phyloP scores from a whole-genome alignment of 2,888 invertebrate genomes.

The Nomada ruficornis region DNA sequence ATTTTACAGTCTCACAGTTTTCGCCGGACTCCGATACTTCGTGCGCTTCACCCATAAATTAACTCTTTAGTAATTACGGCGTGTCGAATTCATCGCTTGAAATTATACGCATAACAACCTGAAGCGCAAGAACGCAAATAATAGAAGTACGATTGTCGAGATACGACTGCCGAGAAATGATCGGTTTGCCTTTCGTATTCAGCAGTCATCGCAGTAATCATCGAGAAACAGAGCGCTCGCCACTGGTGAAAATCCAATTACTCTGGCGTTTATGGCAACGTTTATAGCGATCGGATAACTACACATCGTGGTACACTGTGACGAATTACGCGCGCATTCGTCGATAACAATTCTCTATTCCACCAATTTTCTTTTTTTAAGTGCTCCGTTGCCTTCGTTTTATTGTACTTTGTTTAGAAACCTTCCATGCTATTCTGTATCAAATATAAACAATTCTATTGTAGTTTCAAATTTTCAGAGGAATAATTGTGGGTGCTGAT shows the following conservation, averaged over 20 bases:
- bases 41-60: neutral
- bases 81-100: neutral
- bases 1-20: too few species aligned
- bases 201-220: neutral
- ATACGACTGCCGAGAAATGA: neutral
- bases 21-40: neutral
- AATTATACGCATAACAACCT: neutral
- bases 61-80: neutral
- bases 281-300: conserved; percentile 10
- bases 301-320: too few species aligned
- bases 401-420: too few species aligned
- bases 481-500: too few species aligned
- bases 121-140: neutral
- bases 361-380: too few species aligned
- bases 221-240: conserved; percentile 7
- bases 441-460: too few species aligned
- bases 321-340: too few species aligned
- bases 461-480: too few species aligned
- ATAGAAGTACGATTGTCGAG: neutral
- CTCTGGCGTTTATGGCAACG: conserved; percentile 7
- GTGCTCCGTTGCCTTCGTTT: too few species aligned
- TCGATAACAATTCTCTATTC: too few species aligned
- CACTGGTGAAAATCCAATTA: conserved; percentile 12
- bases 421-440: too few species aligned
- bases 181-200: neutral